phyloP scores from a whole-genome alignment of 2,888 invertebrate species.

The Lasioglossum oenotherae region DNA sequence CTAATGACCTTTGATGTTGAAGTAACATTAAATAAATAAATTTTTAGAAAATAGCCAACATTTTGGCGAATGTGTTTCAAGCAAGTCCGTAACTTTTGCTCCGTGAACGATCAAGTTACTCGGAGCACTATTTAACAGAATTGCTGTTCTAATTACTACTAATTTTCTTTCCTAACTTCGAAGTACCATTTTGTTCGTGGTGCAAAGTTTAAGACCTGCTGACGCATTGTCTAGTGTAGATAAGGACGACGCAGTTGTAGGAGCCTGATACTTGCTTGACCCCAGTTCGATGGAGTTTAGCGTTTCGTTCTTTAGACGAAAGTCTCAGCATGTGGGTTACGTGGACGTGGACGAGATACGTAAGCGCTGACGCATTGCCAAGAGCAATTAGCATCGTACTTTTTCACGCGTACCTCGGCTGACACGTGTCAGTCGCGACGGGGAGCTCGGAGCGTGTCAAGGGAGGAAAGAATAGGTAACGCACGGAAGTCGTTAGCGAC shows the following conservation, averaged over 20 bases:
- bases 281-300: neutral
- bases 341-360: neutral
- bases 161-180: neutral
- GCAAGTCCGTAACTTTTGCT: neutral
- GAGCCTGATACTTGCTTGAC: neutral
- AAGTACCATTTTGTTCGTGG: neutral
- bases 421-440: constrained; percentile 21
- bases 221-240: neutral
- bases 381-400: neutral
- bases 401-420: neutral
- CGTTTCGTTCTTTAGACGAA: neutral
- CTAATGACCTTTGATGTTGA: too few species aligned
- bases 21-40: too few species aligned
- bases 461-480: constrained; percentile 31
- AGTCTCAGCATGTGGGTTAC: neutral
- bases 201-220: neutral
- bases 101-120: neutral
- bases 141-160: neutral
- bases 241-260: neutral
- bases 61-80: neutral
- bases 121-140: neutral
- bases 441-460: constrained; percentile 13
- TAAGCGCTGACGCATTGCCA: constrained; percentile 2
- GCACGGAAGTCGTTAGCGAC: constrained; percentile 48
- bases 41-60: neutral